These are phyloP conservation scores for Rhagologus leucostigma DNA, from an alignment of 2,113 vertebrate species.

Conservation along the genomic window DNA sequence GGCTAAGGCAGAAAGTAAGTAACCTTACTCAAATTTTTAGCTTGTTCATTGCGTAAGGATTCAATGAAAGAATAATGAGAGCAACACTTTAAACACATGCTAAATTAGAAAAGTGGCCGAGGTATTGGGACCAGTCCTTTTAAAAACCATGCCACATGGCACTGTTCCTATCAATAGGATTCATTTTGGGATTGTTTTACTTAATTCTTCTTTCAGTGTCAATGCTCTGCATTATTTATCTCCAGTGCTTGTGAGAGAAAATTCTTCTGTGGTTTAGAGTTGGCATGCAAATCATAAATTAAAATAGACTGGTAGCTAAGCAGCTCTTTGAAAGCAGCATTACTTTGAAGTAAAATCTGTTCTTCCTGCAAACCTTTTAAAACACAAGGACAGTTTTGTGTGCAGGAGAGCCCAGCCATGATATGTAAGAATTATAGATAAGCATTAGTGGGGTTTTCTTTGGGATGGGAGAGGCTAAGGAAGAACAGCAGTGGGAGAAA, in stretches of 20 bases:
- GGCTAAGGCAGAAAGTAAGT: background rate
- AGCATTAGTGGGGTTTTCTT: background rate
- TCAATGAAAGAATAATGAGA: background rate
- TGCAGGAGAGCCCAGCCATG: fast-evolving
- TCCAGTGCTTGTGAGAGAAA: background rate
- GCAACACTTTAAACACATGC: background rate
- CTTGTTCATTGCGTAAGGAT: background rate
- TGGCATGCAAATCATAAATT: background rate
- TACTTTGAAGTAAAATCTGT: background rate
- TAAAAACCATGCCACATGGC: background rate
- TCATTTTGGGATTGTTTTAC: background rate
- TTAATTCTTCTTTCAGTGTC: background rate
- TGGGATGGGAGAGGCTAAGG: background rate
- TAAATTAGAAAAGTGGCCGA: background rate
- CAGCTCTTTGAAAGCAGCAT: background rate
- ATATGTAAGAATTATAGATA: background rate
- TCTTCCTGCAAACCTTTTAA: background rate
- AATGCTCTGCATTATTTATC: background rate
- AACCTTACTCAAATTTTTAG: background rate
- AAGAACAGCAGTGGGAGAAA: background rate
- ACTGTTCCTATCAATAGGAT: background rate
- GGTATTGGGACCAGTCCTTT: background rate
- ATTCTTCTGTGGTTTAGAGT: background rate
- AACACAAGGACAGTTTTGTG: background rate
- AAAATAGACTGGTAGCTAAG: background rate